Base-by-base conservation (phyloP, 2,888 invertebrate genomes). In the Petrophora chlorosata region DNA sequence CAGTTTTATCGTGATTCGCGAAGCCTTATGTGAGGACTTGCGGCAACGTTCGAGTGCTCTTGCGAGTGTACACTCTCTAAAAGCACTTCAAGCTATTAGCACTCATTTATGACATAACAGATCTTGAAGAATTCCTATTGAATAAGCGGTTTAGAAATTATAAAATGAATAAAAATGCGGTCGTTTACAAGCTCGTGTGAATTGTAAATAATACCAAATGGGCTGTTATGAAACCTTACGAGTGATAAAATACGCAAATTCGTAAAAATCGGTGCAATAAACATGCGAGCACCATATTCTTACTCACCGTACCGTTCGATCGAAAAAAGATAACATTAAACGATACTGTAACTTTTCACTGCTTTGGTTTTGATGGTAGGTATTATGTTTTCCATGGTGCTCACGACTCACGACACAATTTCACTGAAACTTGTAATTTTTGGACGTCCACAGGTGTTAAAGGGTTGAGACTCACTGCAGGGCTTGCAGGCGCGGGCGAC, bases 381-480 rank as follows among this genome's bases (percentile, higher is more conserved):
- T 14, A 38, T 29, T 26, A 32, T 19, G 36, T 5, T 26, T 42
- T 36, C 4, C 16, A 16, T 23, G 23, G 10, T 16, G 29, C 4
- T 34, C 26, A 36, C 19, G 9, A 12, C 7, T 28, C 54, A 53
- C 43, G 38, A 22, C 60, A 56, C 49, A 26, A 42, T 33, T 51
- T 36, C 45, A 50, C 57, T 28, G 49, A 33, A 50, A 32, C 42
- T 28, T 10, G 14, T 35, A 12, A 10, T 35, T 14, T 15, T 13
- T 7, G 4, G 14, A 3, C 12, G 14, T 36, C 33, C 38, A 26
- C 17, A 14, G 42, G 22, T 23, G 34, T 32, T 38, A 40, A 59
- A 38, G 43, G 53, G 38, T 38, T 50, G 55, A 66, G 73, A 89
- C 90, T 89, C 89, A 90, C 90, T 86, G 85, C 90, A 90, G 66